A percentile compares a stretch with the other conserved stretches of the same genome.
Conservation (phyloP, 2,888 invertebrate genomes). For the Tipula confusa region DNA sequence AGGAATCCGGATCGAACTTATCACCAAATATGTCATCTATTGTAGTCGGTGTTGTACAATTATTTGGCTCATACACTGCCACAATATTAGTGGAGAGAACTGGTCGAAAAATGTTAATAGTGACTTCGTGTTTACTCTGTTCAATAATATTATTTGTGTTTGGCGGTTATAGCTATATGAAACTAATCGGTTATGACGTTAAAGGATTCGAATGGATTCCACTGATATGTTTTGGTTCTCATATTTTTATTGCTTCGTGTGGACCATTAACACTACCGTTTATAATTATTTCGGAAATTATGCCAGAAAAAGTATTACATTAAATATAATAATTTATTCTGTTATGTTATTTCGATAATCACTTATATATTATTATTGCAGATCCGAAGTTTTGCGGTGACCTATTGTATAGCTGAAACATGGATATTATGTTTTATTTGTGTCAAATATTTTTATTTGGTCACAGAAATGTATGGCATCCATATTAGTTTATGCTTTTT, state of each 20-base stretch:
- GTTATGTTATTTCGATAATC: neutral
- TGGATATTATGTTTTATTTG: slow-evolving; percentile 38
- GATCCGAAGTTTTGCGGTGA: slow-evolving; percentile 30
- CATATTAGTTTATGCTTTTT: slow-evolving; percentile 45
- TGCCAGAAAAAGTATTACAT: slow-evolving; percentile 33
- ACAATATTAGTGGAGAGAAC: slow-evolving; percentile 45
- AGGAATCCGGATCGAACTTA: slow-evolving; percentile 44
- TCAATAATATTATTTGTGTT: slow-evolving; percentile 31
- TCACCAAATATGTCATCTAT: slow-evolving; percentile 44
- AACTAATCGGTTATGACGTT: slow-evolving; percentile 6
- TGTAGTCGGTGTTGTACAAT: slow-evolving; percentile 45
- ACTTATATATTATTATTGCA: slow-evolving; percentile 31
- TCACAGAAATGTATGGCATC: slow-evolving; percentile 42
- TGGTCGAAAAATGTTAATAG: slow-evolving; percentile 42
- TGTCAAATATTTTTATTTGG: slow-evolving; percentile 39
- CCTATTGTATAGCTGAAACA: slow-evolving; percentile 36
- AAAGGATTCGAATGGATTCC: slow-evolving; percentile 34
- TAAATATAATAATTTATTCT: neutral
- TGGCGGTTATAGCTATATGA: slow-evolving; percentile 31
- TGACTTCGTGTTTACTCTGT: slow-evolving; percentile 32
- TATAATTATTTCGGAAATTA: slow-evolving; percentile 34
- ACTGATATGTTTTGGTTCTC: slow-evolving; percentile 33
- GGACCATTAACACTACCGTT: slow-evolving; percentile 35
- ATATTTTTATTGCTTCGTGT: slow-evolving; percentile 34
- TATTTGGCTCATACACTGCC: slow-evolving; percentile 45